Percentiles rank a stretch among this genome's conserved stretches.
These are phyloP conservation scores for Ctenosaura bakeri DNA, from an alignment of 2,797 vertebrate species.

Conservation along the genomic window DNA sequence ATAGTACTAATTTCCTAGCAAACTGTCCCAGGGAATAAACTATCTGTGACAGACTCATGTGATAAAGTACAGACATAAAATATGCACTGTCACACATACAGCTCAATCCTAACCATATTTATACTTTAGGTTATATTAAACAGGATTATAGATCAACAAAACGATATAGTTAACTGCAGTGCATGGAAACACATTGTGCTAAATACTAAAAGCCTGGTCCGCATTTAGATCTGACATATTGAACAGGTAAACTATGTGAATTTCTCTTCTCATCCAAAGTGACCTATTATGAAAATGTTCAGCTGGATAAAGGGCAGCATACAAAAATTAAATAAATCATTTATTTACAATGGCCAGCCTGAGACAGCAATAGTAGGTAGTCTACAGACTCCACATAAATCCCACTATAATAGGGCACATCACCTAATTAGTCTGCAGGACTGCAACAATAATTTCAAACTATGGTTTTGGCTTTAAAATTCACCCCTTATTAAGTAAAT, in stretches of 20 bases:
- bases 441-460: not conserved
- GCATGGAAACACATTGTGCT: not conserved
- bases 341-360: not conserved
- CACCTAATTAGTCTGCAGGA: conserved; percentile 26
- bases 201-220: conserved; percentile 15
- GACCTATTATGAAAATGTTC: conserved; percentile 1
- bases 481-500: conserved; percentile 29
- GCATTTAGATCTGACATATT: conserved; percentile 23
- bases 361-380: conserved; percentile 31
- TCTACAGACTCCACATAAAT: conserved; percentile 19
- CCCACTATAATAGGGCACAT: not conserved
- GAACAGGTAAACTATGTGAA: not conserved
- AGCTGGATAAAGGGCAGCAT: conserved; percentile 27
- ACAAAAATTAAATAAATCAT: not conserved
- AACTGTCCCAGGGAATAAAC: not conserved
- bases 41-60: not conserved
- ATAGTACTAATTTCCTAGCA: not conserved
- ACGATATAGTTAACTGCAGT: not conserved
- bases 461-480: conserved; percentile 46
- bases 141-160: not conserved
- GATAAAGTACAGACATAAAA: not conserved
- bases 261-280: conserved; percentile 9
- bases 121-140: conserved; percentile 14
- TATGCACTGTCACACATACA: not conserved
- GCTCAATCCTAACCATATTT: not conserved